Evolutionary conservation across 1,140 invertebrate genomes (phyloP).

Genomic region (Cyclina sinensis): DNA sequence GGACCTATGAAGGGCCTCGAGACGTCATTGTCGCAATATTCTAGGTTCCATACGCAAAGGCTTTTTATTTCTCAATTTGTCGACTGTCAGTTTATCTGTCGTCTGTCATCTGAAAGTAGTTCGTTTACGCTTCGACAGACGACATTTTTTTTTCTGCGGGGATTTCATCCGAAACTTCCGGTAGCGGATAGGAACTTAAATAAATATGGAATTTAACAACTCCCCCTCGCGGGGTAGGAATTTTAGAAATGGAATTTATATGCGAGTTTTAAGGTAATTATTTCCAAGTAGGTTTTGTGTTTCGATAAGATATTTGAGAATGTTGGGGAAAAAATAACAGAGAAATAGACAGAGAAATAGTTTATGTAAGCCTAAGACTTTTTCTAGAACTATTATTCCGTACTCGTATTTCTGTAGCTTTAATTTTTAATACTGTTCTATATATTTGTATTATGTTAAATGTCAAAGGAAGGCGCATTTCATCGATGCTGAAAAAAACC

Average conservation of each 20-base stretch:
- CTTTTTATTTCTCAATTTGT: background rate
- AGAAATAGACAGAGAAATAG: too few species aligned
- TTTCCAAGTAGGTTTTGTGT: too few species aligned
- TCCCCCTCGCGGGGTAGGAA: background rate
- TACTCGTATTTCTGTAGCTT: too few species aligned
- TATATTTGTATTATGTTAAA: too few species aligned
- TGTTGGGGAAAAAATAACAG: too few species aligned
- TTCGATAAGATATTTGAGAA: too few species aligned
- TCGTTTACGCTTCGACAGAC: background rate
- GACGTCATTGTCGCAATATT: background rate
- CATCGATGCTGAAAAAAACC: too few species aligned
- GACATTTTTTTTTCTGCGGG: background rate
- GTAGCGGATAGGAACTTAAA: background rate
- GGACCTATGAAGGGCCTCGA: background rate
- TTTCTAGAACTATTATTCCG: too few species aligned
- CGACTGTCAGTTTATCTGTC: slow-evolving; percentile 7
- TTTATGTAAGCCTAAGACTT: too few species aligned
- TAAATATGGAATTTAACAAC: background rate
- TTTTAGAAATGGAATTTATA: slow-evolving; percentile 2
- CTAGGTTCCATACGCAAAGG: background rate
- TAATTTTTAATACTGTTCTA: too few species aligned
- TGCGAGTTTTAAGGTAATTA: slow-evolving; percentile 16
- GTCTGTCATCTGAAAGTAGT: slow-evolving; percentile 14
- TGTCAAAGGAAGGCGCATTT: too few species aligned
- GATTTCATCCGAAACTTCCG: slow-evolving; percentile 24